A percentile compares a stretch with the other conserved stretches of the same genome.
These are phyloP conservation scores for Sardina pilchardus DNA, from an alignment of 2,113 vertebrate genomes.

Conservation along the genomic window DNA sequence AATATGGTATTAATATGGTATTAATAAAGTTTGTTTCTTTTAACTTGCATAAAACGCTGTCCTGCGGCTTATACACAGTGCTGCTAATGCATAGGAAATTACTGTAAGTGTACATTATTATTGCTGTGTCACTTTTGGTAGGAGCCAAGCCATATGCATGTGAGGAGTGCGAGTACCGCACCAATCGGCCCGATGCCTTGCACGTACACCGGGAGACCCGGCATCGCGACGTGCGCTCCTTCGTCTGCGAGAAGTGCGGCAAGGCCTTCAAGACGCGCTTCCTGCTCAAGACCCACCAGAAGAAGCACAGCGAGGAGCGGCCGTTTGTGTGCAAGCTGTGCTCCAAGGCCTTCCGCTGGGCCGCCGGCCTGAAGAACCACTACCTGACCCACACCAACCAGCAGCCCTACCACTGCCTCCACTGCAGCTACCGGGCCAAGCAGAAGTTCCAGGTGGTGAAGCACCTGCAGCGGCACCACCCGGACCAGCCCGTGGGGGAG, in stretches of 20 bases:
- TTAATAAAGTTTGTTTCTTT: too few species aligned
- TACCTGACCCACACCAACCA: conserved; percentile 91
- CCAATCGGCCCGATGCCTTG: conserved; percentile 88
- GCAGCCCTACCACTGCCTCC: conserved; percentile 88
- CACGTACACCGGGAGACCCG: conserved; percentile 87
- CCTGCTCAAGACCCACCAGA: conserved; percentile 91
- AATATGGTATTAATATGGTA: too few species aligned
- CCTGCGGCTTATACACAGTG: too few species aligned
- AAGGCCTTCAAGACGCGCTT: conserved; percentile 96
- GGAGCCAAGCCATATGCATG: conserved; percentile 89
- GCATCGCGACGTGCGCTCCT: conserved; percentile 85
- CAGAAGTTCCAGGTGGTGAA: conserved; percentile 96
- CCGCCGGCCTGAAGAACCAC: conserved; percentile 90
- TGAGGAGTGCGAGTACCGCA: conserved; percentile 87
- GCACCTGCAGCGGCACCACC: conserved; percentile 84
- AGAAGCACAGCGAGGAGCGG: conserved; percentile 87
- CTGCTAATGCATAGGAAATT: too few species aligned
- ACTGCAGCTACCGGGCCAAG: conserved; percentile 91
- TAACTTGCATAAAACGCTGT: too few species aligned
- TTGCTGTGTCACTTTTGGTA: conserved; percentile 51
- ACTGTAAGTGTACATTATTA: too few species aligned
- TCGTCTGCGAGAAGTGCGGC: conserved; percentile 94
- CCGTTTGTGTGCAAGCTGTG: conserved; percentile 85
- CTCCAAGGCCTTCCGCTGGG: conserved; percentile 88
- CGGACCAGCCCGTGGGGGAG: conserved; percentile 72